Percentiles rank a stretch among this genome's conserved stretches.
Conservation (phyloP, 2,888 invertebrate species). For the Drosophila planitibia region DNA sequence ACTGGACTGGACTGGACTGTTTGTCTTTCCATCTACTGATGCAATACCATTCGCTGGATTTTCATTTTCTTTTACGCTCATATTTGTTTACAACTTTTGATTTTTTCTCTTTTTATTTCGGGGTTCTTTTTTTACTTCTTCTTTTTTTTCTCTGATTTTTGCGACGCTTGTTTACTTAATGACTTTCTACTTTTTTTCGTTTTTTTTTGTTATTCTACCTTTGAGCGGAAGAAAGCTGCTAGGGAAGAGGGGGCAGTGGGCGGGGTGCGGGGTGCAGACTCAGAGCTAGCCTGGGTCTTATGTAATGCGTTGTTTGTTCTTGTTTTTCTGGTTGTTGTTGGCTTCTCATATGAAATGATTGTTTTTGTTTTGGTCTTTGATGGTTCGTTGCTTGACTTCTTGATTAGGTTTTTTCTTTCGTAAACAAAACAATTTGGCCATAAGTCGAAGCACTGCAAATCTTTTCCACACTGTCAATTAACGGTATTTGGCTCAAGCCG, state of each 20-base stretch:
- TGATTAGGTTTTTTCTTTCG: slow-evolving; percentile 36
- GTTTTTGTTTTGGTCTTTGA: slow-evolving; percentile 12
- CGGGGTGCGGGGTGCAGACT: background rate
- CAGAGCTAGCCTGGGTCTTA: slow-evolving; percentile 24
- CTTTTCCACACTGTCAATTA: slow-evolving; percentile 45
- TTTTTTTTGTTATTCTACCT: slow-evolving; percentile 24
- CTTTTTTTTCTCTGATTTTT: slow-evolving; percentile 37
- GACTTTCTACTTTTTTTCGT: slow-evolving; percentile 73
- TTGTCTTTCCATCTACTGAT: slow-evolving; percentile 26
- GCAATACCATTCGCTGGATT: slow-evolving; percentile 52
- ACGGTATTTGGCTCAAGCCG: slow-evolving; percentile 62
- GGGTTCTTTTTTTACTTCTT: slow-evolving; percentile 29
- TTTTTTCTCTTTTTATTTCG: slow-evolving; percentile 56
- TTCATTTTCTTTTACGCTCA: slow-evolving; percentile 80
- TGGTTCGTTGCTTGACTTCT: slow-evolving; percentile 15
- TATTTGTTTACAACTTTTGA: slow-evolving; percentile 83
- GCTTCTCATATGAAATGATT: slow-evolving; percentile 20
- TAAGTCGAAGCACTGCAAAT: slow-evolving; percentile 21
- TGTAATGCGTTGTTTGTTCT: slow-evolving; percentile 32
- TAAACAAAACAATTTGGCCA: slow-evolving; percentile 56
- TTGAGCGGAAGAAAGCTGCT: slow-evolving; percentile 36
- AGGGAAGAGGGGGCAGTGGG: background rate
- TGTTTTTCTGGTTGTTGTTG: background rate
- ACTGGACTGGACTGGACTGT: background rate
- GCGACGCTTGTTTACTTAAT: slow-evolving; percentile 70